Base-by-base conservation (phyloP, 1,140 invertebrate species). In the Micrasema minimum region DNA sequence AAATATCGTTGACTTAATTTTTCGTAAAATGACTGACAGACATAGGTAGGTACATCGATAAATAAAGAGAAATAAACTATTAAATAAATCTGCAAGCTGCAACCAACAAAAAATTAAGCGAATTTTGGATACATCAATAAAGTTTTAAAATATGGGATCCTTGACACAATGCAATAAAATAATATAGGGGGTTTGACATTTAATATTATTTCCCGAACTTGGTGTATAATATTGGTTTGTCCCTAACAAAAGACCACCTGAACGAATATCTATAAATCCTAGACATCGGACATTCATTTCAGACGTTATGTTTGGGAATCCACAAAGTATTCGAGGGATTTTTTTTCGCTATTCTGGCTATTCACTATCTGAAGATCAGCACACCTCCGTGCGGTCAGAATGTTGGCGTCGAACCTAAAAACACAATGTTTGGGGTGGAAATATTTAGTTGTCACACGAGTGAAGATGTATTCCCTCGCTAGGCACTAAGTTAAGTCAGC, bases 401-500 rank as follows among this genome's bases (percentile, higher is more conserved):
- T 67, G 48, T 67, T 67, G 65, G 65, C 65, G 65, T 67, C 65
- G 50, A 41, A 14, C 37, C 50, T 37, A 64, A 48, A 66, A 37
- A 50, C 37, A 61, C 20, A 55, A 48, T 55, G 50, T 51, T 51
- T 53, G 50, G 65, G 50, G 65, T 67, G 57, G 71, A 72, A 69
- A 64, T 69, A 72, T 72, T 72, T 69, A 72, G 66, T 72, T 69
- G 66, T 69, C 66, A 65, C 64, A 14, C 23, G 61, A 61, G 26
- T 62, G 71, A 72, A 72, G 71, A 72, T 72, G 71, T 69, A 72
- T 72, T 72, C 71, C 41, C 48, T 61, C 37, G 46, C 23, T 59
- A 18, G 66, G 71, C 57, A 57, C 66, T 72, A 72, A 69, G 31
- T 72, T 72, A 72, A 69, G 31, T 72, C 66, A 72, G 38, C 59